A percentile compares a stretch with the other conserved stretches of the same genome.
Conservation (phyloP, 2,797 vertebrate genomes). For the Balearica regulorum region DNA sequence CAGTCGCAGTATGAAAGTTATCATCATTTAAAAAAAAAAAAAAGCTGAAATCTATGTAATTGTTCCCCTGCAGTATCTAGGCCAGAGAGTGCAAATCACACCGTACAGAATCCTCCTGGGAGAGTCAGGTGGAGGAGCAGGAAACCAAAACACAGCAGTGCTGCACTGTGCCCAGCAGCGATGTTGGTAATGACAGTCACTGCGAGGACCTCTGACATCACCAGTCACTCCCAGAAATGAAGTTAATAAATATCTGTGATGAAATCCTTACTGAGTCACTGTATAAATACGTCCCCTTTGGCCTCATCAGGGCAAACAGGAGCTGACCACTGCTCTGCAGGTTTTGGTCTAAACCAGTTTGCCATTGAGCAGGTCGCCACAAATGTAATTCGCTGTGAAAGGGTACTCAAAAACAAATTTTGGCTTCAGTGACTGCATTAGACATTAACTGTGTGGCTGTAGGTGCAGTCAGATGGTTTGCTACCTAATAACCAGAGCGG, state of each 20-base stretch:
- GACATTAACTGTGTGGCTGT: not conserved
- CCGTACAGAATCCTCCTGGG: not conserved
- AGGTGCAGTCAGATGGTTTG: not conserved
- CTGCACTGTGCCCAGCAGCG: not conserved
- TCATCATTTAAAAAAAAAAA: not conserved
- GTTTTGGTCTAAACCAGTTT: not conserved
- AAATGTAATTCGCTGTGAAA: not conserved
- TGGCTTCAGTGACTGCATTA: not conserved
- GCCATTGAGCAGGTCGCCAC: not conserved
- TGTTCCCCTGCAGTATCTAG: not conserved
- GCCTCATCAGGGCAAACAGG: not conserved
- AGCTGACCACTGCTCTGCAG: fast-evolving
- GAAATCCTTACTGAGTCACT: not conserved
- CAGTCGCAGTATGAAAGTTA: not conserved
- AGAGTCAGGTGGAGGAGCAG: constrained; percentile 10
- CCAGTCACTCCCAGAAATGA: not conserved
- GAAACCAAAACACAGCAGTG: not conserved
- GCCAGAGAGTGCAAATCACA: not conserved
- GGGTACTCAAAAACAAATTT: not conserved
- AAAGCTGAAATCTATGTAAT: not conserved
- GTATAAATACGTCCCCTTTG: fast-evolving
- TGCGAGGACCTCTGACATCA: not conserved
- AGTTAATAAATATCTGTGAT: not conserved
- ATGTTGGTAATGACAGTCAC: fast-evolving
- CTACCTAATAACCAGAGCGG: not conserved